Percentiles rank a stretch among this genome's conserved stretches.
phyloP scores from a whole-genome alignment of 2,113 vertebrate species.

The Zeus faber region DNA sequence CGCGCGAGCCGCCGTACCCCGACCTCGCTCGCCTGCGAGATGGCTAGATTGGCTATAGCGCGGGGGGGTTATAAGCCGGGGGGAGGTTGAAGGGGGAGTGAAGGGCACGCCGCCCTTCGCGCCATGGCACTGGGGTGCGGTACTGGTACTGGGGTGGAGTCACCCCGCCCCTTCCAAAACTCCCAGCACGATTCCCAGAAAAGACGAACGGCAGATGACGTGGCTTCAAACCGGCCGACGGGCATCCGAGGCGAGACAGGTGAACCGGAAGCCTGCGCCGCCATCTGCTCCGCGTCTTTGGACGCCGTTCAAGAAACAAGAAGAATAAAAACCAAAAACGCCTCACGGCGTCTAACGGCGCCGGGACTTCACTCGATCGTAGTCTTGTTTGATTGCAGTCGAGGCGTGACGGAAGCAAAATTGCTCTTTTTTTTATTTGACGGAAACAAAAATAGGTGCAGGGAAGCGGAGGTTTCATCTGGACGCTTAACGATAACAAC shows the following conservation, averaged over 20 bases:
- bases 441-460: slow-evolving; percentile 19
- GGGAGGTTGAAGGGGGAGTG: slow-evolving; percentile 49
- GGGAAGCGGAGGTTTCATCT: slow-evolving; percentile 18
- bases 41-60: slow-evolving; percentile 61
- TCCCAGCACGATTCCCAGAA: no score
- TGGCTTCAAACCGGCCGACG: no score
- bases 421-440: slow-evolving; percentile 16
- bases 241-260: no score
- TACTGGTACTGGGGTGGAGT: no score
- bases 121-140: no score
- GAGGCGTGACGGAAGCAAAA: slow-evolving; percentile 22
- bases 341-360: neutral
- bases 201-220: no score
- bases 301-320: no score
- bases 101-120: slow-evolving; percentile 32
- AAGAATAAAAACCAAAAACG: no score
- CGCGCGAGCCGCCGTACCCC: no score
- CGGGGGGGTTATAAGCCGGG: slow-evolving; percentile 33
- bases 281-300: no score
- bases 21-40: slow-evolving; percentile 51
- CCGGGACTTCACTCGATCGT: slow-evolving; percentile 1
- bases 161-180: no score
- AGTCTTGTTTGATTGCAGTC: slow-evolving; percentile 3
- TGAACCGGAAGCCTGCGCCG: no score
- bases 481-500: slow-evolving; percentile 24